These are phyloP conservation scores for Dasyprocta punctata DNA, from an alignment of 2,113 vertebrate genomes.

Conservation along the genomic window DNA sequence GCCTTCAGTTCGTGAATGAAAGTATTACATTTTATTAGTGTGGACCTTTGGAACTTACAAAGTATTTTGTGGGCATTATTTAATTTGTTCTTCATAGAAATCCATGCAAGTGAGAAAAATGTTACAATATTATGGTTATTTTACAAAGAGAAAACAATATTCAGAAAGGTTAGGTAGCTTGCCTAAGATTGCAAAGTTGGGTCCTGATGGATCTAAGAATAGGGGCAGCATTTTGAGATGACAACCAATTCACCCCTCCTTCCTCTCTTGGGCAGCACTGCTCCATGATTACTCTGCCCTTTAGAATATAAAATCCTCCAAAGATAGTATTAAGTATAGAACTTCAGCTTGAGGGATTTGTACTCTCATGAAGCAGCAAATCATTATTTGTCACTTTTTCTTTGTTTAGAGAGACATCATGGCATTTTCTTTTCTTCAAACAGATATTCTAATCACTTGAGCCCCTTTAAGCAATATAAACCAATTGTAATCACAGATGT, in stretches of 20 bases:
- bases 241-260: not conserved
- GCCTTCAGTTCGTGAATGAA: not conserved
- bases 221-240: not conserved
- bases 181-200: not conserved
- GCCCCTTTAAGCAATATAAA: constrained; percentile 57
- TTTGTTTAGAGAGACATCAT: constrained; percentile 37
- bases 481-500: constrained; percentile 65
- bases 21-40: not conserved
- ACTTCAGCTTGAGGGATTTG: constrained; percentile 31
- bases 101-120: not conserved
- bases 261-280: not conserved
- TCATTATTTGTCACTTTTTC: constrained; percentile 35
- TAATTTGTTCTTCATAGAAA: not conserved
- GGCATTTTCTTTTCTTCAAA: constrained; percentile 60
- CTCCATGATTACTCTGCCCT: not conserved
- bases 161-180: not conserved
- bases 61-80: not conserved
- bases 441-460: constrained; percentile 54
- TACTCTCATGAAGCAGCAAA: constrained; percentile 10
- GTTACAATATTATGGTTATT: not conserved
- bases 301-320: not conserved
- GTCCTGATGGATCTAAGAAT: not conserved
- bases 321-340: constrained; percentile 39
- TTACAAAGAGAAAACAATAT: constrained; percentile 22
- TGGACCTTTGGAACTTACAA: not conserved